These are phyloP conservation scores for Onychostoma macrolepis DNA, from an alignment of 2,113 vertebrate genomes.

Conservation along the genomic window DNA sequence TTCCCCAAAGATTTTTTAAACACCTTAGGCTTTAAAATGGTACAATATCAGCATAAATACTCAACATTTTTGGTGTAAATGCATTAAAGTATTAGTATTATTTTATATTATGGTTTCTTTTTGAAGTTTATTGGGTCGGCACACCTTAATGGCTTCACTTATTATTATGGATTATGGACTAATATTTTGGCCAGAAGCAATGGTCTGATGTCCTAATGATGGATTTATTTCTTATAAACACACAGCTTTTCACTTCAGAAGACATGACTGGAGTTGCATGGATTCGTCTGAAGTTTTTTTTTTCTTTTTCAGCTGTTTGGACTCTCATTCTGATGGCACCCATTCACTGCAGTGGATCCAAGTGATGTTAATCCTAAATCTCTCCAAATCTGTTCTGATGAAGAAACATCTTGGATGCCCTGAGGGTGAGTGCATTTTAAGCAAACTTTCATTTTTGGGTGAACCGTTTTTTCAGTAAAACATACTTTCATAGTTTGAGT, in stretches of 20 bases:
- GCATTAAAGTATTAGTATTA: neutral
- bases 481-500: neutral
- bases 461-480: no score
- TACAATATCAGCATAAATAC: neutral
- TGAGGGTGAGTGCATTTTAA: neutral
- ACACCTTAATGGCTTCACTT: neutral
- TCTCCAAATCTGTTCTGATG: neutral
- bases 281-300: no score
- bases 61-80: neutral
- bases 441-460: no score
- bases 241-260: no score
- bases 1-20: neutral
- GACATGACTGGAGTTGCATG: no score
- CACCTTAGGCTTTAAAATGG: neutral
- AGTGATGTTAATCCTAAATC: neutral
- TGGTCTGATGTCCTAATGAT: no score
- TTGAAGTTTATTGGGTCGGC: neutral
- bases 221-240: no score
- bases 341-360: neutral
- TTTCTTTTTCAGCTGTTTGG: no score
- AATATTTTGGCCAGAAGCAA: no score
- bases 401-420: neutral
- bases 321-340: neutral
- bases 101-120: neutral
- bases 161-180: no score